Evolutionary conservation across 2,113 vertebrate species (phyloP), one percentile per base, ranked within the genome.

Genomic region (Pelecanoides urinatrix): DNA sequence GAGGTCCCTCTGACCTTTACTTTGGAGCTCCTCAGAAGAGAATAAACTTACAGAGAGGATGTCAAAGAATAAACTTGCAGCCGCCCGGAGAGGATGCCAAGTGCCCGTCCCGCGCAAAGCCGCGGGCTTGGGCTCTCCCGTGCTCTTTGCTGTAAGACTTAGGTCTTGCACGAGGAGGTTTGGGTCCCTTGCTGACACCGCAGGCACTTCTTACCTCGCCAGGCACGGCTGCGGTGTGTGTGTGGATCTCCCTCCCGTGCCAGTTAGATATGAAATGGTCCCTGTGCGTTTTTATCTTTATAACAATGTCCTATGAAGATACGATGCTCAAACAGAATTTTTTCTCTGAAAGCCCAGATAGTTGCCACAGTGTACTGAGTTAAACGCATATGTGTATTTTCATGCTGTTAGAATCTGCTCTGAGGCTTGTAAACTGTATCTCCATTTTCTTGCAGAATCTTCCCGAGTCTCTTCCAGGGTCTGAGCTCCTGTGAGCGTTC

Each of bases 401-500:
- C 7, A 16, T 42, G 27, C 40, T 78, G 29, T 50, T 61, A 20
- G n/a, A 42, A n/a, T 52, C 53, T 77, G 3, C 42, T 22, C 32
- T 14, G 20, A 75, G 36, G 14, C 34, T 89, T 89, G 20, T 62
- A 58, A 79, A 71, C 9, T 16, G 2, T 29, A 16, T 38, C 52
- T 45, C 16, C 21, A 47, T 86, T 74, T 45, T 71, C 47, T 42
- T 79, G 34, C 62, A 79, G 72, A 56, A 56, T 66, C 17, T 61
- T 90, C 50, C 25, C 8, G 16, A 58, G 16, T 25, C 6, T 63
- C 15, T 58, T 88, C 23, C 53, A 47, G n/a, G 19, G 10, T 66
- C 45, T 66, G 34, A 42, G 34, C 53, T 78, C 34, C 2, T 0
- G 0, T 56, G 61, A 52, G 56, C 0, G 0, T 56, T 85, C 4